Percentiles rank a stretch among this genome's conserved stretches.
These are phyloP conservation scores for Yponomeuta sedellus DNA, from an alignment of 2,888 invertebrate species.

Conservation along the genomic window DNA sequence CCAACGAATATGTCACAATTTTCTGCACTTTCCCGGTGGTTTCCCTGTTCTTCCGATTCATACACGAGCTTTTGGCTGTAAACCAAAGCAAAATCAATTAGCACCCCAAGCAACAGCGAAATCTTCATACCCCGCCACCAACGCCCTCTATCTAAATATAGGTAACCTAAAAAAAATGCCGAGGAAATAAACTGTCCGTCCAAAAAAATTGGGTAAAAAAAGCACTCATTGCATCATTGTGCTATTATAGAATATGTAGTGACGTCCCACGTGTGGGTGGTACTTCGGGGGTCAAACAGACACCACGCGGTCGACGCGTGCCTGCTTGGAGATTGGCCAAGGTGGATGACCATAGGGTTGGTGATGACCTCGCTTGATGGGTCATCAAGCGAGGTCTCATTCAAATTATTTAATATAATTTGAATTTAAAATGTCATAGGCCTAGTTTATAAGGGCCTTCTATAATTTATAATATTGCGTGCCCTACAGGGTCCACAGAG, in stretches of 20 bases:
- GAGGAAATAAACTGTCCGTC: background rate
- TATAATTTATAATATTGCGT: no score
- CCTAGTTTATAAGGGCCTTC: no score
- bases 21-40: no score
- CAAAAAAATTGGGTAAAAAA: background rate
- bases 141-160: background rate
- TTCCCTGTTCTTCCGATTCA: background rate
- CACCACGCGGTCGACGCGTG: conserved; percentile 10
- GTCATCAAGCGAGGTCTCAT: no score
- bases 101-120: background rate
- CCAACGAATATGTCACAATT: no score
- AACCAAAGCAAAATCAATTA: background rate
- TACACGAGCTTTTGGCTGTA: background rate
- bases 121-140: background rate
- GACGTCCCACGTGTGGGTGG: conserved; percentile 3
- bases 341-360: conserved; percentile 4
- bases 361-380: background rate
- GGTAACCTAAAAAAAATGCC: background rate
- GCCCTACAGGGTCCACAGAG: no score
- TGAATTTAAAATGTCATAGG: no score
- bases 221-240: background rate
- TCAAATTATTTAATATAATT: no score
- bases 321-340: conserved; percentile 5
- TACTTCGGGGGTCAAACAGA: background rate
- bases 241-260: background rate